phyloP scores from a whole-genome alignment of 2,888 invertebrate genomes.

The Sphaerophoria rueppellii region DNA sequence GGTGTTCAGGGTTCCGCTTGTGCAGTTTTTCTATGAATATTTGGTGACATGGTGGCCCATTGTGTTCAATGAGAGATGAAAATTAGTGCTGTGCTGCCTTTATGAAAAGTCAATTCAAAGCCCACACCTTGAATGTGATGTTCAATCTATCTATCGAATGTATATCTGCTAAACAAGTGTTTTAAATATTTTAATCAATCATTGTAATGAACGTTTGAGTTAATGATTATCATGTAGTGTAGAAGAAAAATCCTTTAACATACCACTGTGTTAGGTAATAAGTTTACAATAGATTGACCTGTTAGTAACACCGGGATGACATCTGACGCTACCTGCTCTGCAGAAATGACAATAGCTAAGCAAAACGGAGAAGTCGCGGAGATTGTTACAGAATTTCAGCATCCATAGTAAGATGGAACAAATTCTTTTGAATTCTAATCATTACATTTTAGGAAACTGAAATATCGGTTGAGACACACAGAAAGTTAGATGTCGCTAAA shows the following conservation, averaged over 20 bases:
- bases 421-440: conserved; percentile 48
- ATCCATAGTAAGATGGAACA: conserved; percentile 58
- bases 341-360: neutral
- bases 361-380: neutral
- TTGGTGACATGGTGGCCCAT: neutral
- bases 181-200: conserved; percentile 8
- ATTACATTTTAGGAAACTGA: conserved; percentile 56
- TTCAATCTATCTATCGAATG: neutral
- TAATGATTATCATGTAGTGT: conserved; percentile 12
- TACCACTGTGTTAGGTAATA: conserved; percentile 29
- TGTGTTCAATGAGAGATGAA: conserved; percentile 8
- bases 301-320: neutral
- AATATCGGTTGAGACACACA: neutral
- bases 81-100: conserved; percentile 12
- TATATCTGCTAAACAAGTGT: conserved; percentile 3
- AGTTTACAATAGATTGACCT: conserved; percentile 5
- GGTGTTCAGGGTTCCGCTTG: conserved; percentile 17
- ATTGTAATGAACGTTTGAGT: conserved; percentile 18
- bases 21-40: conserved; percentile 11
- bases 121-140: neutral
- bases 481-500: conserved; percentile 3
- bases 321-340: neutral
- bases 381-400: neutral
- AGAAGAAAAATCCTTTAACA: neutral
- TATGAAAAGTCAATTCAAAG: neutral